Base-by-base conservation (phyloP, 1,140 invertebrate genomes). In the Aphaenogaster ashmeadi region DNA sequence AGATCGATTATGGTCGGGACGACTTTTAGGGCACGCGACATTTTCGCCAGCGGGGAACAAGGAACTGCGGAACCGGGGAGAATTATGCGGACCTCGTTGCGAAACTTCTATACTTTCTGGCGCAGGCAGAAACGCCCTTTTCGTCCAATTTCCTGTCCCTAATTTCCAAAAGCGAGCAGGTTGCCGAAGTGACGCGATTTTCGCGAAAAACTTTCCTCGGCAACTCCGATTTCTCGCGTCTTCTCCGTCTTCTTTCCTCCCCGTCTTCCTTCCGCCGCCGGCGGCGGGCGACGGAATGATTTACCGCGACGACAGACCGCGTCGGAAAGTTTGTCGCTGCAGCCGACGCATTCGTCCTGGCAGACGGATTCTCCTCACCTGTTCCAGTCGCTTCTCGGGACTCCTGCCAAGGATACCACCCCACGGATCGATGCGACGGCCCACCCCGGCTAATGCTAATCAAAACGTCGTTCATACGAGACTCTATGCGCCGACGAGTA, bases 341-440 rank as follows among this genome's bases (percentile, higher is more conserved):
- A 84, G 80, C 54, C 80, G 80, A 84, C 80, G 80, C 80, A 84
- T 84, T 84, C 69, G 80, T 84, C 56, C 80, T 84, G 77, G 84
- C 62, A 83, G 89, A 81, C 85, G 88, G 83, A 87, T 86, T 56
- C 64, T 90, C 85, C 78, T 90, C 72, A 89, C 89, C 85, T 89
- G 89, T 87, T 86, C 64, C 88, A 54, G 52, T 72, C 84, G 67
- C 69, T 89, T 90, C 89, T 86, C 77, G 87, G 88, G 88, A 89
- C 85, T 78, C 66, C 66, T 89, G 89, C 88, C 89, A 90, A 74
- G 72, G 88, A 88, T 86, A 79, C 83, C 78, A 62, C 21, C 41
- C 33, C 44, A 27, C 75, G 58, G 84, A 88, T 86, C 83, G 87
- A 88, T 88, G 47, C 74, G 66, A 44, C 75, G 60, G 41, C 41